Conservation (phyloP, 2,797 vertebrate species). For the Pipistrellus nathusii region DNA sequence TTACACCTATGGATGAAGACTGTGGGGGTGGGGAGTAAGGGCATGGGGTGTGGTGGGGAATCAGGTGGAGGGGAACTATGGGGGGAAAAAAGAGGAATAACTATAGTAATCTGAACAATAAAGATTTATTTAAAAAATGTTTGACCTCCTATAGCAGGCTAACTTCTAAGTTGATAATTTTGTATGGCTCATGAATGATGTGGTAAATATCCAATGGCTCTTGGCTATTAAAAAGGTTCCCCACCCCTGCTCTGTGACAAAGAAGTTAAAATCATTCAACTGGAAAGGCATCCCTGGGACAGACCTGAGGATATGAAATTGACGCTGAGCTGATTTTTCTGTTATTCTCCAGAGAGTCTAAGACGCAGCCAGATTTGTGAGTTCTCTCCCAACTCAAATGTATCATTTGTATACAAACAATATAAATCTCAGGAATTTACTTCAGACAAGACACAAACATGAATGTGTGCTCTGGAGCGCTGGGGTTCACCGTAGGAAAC, state of each 20-base stretch:
- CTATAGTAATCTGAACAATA: too few relatives aligned
- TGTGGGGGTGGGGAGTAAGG: too few relatives aligned
- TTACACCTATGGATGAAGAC: too few relatives aligned
- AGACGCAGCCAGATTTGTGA: background rate
- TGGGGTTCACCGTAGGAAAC: background rate
- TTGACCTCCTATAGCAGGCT: too few relatives aligned
- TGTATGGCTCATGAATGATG: too few relatives aligned
- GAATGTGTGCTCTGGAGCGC: background rate
- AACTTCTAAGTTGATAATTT: too few relatives aligned
- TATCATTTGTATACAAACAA: conserved; percentile 3
- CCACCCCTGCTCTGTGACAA: background rate
- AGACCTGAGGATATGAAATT: background rate
- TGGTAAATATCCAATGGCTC: too few relatives aligned
- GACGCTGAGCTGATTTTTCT: background rate
- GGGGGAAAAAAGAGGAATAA: too few relatives aligned
- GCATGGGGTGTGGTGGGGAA: too few relatives aligned
- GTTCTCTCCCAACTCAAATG: background rate
- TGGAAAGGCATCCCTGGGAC: background rate
- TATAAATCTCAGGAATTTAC: conserved; percentile 4
- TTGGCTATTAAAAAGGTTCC: too few relatives aligned
- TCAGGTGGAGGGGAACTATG: too few relatives aligned
- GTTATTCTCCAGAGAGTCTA: background rate
- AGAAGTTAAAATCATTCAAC: background rate
- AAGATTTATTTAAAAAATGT: too few relatives aligned
- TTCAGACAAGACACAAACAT: conserved; percentile 6